A percentile compares a stretch with the other conserved stretches of the same genome.
These are phyloP conservation scores for Thunnus thynnus DNA, from an alignment of 2,113 vertebrate genomes.

Conservation along the genomic window DNA sequence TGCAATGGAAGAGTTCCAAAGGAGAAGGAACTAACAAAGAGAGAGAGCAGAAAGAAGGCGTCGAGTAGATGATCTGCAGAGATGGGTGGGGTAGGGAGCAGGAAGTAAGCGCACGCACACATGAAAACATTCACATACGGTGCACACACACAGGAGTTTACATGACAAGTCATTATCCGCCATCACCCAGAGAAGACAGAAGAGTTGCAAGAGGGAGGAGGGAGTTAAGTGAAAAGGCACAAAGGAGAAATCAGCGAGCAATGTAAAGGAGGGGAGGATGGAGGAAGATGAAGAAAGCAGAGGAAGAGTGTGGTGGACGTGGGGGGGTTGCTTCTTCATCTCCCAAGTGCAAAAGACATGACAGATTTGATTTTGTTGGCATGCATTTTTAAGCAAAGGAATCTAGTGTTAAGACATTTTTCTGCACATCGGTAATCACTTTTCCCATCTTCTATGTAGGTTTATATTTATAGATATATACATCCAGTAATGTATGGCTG, in stretches of 20 bases:
- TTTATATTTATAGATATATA: conserved; percentile 30
- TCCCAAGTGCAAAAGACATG: conserved; percentile 31
- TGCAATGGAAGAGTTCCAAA: conserved; percentile 50
- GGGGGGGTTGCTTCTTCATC: conserved; percentile 23
- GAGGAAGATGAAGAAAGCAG: conserved; percentile 21
- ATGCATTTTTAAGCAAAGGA: conserved; percentile 43
- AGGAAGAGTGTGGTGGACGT: neutral
- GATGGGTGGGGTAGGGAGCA: conserved; percentile 17
- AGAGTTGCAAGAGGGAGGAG: conserved; percentile 38
- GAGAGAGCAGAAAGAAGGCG: conserved; percentile 50
- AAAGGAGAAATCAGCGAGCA: conserved; percentile 34
- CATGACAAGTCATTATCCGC: conserved; percentile 72
- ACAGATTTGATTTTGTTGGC: conserved; percentile 57
- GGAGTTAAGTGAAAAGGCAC: conserved; percentile 55
- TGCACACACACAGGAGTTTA: conserved; percentile 34
- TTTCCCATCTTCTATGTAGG: neutral
- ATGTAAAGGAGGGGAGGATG: neutral
- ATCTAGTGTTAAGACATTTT: conserved; percentile 17
- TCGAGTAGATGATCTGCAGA: conserved; percentile 23
- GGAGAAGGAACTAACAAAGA: conserved; percentile 49
- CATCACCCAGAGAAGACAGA: conserved; percentile 57
- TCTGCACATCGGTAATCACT: conserved; percentile 14
- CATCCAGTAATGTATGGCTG: neutral
- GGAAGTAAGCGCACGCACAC: conserved; percentile 13
- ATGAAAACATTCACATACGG: conserved; percentile 11